Conservation (phyloP, 2,797 vertebrate genomes). For the Zenarchopterus dispar region DNA sequence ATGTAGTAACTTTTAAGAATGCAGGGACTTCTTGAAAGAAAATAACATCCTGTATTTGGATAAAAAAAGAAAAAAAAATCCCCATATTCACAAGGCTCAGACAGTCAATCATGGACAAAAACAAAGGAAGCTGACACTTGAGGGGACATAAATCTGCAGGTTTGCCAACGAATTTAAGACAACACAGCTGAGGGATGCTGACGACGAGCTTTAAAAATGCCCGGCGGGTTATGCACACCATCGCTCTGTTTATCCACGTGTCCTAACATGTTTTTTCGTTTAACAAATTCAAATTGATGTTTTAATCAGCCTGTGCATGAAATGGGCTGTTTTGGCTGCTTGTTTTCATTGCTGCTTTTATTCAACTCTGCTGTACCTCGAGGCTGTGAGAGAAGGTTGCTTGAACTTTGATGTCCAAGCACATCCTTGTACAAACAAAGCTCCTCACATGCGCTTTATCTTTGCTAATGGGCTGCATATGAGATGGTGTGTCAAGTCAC, state of each 20-base stretch:
- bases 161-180: conserved; percentile 41
- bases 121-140: conserved; percentile 34
- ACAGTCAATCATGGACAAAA: conserved; percentile 1
- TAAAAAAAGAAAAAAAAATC: conserved; percentile 34
- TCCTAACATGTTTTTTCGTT: conserved; percentile 19
- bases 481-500: no score
- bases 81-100: conserved; percentile 20
- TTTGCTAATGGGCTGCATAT: no score
- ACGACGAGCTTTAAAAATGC: conserved; percentile 38
- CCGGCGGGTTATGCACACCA: conserved; percentile 1
- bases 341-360: conserved; percentile 13
- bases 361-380: conserved; percentile 8
- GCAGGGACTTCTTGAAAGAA: neutral
- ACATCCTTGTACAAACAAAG: conserved; percentile 23
- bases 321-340: neutral
- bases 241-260: conserved; percentile 17
- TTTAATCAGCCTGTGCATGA: neutral
- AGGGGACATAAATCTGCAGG: conserved; percentile 36
- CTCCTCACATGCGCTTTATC: no score
- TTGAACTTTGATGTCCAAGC: conserved; percentile 15
- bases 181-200: conserved; percentile 36
- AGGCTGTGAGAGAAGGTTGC: neutral
- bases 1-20: conserved; percentile 5
- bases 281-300: conserved; percentile 7
- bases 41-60: conserved; percentile 22